These are phyloP conservation scores for Polydrusus pterygomalis DNA, from an alignment of 2,888 invertebrate genomes.

Conservation along the genomic window DNA sequence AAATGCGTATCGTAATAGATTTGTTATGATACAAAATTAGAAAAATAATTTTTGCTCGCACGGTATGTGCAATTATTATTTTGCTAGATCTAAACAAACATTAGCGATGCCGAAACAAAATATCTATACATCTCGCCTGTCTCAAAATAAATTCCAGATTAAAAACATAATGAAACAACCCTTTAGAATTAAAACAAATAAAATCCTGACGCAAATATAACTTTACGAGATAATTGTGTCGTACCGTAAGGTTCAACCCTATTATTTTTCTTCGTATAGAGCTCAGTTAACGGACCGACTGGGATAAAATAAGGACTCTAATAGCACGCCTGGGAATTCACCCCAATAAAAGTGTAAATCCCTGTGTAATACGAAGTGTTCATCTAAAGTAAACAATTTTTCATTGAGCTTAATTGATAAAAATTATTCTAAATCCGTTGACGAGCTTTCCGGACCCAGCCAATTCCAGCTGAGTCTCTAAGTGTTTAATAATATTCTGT, in stretches of 20 bases:
- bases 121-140: not conserved
- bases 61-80: too few relatives aligned
- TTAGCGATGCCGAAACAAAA: constrained; percentile 1
- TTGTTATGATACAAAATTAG: too few relatives aligned
- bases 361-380: constrained; percentile 62
- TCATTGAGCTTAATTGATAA: constrained; percentile 68
- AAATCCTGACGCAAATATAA: constrained; percentile 49
- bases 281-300: constrained; percentile 39
- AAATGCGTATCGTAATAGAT: too few relatives aligned
- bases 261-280: constrained; percentile 49
- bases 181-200: constrained; percentile 48
- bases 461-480: constrained; percentile 54
- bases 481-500: constrained; percentile 38
- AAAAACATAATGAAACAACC: constrained; percentile 42
- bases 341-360: constrained; percentile 68
- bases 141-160: constrained; percentile 14
- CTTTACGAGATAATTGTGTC: constrained; percentile 53
- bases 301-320: constrained; percentile 58
- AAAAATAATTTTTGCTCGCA: too few relatives aligned
- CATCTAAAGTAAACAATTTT: constrained; percentile 67
- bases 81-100: not conserved
- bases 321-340: constrained; percentile 67
- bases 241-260: constrained; percentile 50
- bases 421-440: constrained; percentile 62
- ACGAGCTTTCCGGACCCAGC: constrained; percentile 39